phyloP scores from a whole-genome alignment of 1,140 invertebrate species.

The Nebria ingens region DNA sequence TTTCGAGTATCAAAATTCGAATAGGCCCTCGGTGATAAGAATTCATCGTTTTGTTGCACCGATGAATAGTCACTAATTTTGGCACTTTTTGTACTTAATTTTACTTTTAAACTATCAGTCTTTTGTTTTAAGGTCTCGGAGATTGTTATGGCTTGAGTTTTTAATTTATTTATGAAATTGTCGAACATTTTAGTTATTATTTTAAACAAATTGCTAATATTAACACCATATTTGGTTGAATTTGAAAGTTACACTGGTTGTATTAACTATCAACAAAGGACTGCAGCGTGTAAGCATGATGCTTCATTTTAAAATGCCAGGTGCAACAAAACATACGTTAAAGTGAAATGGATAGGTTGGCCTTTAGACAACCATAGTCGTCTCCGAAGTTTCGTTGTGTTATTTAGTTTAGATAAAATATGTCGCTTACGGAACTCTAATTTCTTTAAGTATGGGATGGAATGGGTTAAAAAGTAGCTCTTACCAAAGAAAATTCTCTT shows the following conservation, averaged over 20 bases:
- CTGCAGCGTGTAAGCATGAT: not conserved
- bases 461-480: too few species aligned
- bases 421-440: too few species aligned
- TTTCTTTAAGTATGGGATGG: too few species aligned
- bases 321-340: not conserved
- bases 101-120: conserved; percentile 29
- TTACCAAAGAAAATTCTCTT: too few species aligned
- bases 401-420: too few species aligned
- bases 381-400: too few species aligned
- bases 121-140: conserved; percentile 35
- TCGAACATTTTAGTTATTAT: conserved; percentile 42
- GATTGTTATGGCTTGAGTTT: conserved; percentile 37
- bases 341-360: not conserved
- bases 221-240: not conserved
- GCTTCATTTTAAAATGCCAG: not conserved
- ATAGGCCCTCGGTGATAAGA: conserved; percentile 30
- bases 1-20: conserved; percentile 30
- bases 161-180: conserved; percentile 36
- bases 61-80: conserved; percentile 29
- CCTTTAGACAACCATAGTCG: too few species aligned
- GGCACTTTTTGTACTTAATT: conserved; percentile 29
- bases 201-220: conserved; percentile 22
- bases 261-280: not conserved
- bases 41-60: conserved; percentile 23
- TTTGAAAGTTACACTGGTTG: not conserved